These are phyloP conservation scores for Somateria mollissima DNA, from an alignment of 2,797 vertebrate genomes.

Conservation along the genomic window DNA sequence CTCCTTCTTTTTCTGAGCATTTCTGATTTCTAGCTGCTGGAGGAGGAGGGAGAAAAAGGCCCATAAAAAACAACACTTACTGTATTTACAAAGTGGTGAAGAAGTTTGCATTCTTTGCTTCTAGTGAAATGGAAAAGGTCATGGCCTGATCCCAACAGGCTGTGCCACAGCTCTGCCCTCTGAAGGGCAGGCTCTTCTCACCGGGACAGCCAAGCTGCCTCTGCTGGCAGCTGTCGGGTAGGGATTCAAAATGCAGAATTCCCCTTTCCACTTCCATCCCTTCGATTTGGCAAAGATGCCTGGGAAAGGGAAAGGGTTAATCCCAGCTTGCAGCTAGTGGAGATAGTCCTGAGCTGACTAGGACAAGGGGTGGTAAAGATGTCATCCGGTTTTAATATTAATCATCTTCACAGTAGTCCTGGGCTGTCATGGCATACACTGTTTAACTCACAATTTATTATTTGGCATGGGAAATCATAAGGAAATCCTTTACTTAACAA, in stretches of 20 bases:
- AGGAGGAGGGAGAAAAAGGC: neutral
- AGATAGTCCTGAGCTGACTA: neutral
- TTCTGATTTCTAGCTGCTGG: constrained; percentile 7
- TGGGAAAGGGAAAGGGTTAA: neutral
- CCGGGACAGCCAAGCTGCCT: neutral
- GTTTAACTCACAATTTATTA: constrained; percentile 17
- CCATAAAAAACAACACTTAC: neutral
- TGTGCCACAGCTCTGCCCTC: neutral
- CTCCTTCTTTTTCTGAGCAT: constrained; percentile 1
- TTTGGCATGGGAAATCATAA: constrained; percentile 68
- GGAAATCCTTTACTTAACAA: constrained; percentile 68
- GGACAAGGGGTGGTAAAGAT: neutral
- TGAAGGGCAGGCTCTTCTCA: neutral
- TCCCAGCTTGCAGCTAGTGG: neutral
- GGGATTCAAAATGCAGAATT: rapidly evolving
- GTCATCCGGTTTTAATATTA: neutral
- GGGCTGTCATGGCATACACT: neutral
- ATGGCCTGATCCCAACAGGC: neutral
- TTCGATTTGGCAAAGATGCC: neutral
- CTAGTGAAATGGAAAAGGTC: neutral
- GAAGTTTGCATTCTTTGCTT: neutral
- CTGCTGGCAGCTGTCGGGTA: rapidly evolving
- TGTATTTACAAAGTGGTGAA: constrained; percentile 23
- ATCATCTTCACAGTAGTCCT: neutral
- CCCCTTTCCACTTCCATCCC: neutral